Percentiles rank a stretch among this genome's conserved stretches.
Conservation (phyloP, 2,888 invertebrate genomes). For the Strigamia transsilvanica region DNA sequence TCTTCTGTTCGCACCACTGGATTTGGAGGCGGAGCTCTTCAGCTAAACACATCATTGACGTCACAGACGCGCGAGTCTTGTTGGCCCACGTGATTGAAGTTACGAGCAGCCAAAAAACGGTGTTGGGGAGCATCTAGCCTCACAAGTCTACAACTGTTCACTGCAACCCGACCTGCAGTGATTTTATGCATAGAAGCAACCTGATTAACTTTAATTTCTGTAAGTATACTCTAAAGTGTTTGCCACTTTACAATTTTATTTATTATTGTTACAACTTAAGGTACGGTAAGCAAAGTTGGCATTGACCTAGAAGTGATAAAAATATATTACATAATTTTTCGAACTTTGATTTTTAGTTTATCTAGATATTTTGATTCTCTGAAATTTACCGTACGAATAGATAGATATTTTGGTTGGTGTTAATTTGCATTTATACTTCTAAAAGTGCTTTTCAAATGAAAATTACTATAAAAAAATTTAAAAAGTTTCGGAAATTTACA, state of each 20-base stretch:
- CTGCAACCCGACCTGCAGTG: background rate
- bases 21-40: constrained; percentile 1
- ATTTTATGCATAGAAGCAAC: background rate
- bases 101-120: constrained; percentile 27
- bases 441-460: no score
- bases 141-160: background rate
- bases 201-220: background rate
- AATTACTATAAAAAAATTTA: no score
- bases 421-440: no score
- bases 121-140: background rate
- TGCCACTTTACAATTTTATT: background rate
- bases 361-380: no score
- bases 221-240: background rate
- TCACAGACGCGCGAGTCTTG: constrained; percentile 17
- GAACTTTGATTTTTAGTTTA: constrained; percentile 1
- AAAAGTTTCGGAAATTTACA: no score
- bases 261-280: background rate
- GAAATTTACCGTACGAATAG: no score
- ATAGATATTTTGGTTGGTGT: no score
- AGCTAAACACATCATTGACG: background rate
- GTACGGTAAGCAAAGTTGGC: background rate
- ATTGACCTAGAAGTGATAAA: background rate
- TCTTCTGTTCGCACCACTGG: background rate
- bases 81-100: constrained; percentile 3
- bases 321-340: background rate